Evolutionary conservation across 2,113 vertebrate genomes (phyloP).

Genomic region (Hystrix cristata): DNA sequence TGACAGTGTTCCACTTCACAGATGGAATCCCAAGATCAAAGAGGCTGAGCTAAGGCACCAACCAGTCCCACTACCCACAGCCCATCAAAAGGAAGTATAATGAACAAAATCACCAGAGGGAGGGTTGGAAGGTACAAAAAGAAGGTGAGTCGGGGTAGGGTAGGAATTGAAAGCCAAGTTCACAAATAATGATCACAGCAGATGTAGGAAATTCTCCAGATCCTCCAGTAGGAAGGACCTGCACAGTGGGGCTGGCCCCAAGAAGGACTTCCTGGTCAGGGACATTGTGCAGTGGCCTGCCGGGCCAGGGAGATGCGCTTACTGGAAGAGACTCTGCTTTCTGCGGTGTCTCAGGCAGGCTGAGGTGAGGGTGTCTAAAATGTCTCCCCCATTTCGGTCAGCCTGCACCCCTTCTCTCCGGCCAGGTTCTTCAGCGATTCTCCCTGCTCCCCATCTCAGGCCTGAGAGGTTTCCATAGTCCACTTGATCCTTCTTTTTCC

Average conservation of each 20-base stretch:
- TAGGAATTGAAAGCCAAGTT: neutral
- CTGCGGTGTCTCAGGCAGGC: neutral
- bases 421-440: neutral
- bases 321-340: neutral
- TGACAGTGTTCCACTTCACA: neutral
- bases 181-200: neutral
- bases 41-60: too few species aligned
- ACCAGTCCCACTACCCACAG: too few species aligned
- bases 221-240: neutral
- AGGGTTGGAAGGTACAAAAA: neutral
- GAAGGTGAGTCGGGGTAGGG: neutral
- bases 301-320: neutral
- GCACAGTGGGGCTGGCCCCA: neutral
- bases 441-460: neutral
- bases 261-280: neutral
- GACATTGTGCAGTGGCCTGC: too few species aligned
- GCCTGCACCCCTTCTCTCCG: neutral
- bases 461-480: neutral
- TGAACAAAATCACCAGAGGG: neutral
- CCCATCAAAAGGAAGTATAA: rapidly evolving
- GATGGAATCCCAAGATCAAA: constrained; percentile 12
- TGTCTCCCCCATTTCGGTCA: neutral
- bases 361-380: too few species aligned
- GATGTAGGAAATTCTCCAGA: neutral
- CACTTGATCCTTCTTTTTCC: neutral